Conservation (phyloP, 2,888 invertebrate genomes). For the Zygothrica quintamaculata region DNA sequence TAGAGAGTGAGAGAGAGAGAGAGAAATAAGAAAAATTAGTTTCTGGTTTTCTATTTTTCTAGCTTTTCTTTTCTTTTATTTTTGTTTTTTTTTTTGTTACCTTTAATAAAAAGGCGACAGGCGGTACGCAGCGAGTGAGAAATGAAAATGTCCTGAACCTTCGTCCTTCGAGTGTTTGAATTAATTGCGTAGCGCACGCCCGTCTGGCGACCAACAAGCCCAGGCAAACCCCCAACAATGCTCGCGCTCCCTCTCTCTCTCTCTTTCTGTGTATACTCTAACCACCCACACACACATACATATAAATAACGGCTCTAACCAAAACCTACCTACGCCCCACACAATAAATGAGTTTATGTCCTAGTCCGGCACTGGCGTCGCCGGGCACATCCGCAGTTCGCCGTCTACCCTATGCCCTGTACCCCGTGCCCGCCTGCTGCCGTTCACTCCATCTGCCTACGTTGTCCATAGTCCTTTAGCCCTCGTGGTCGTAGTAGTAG, state of each 20-base stretch:
- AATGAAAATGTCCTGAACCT: conserved; percentile 60
- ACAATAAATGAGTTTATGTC: conserved; percentile 77
- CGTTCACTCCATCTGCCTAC: conserved; percentile 1
- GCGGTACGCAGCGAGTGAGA: conserved; percentile 8
- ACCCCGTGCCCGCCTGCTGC: conserved; percentile 12
- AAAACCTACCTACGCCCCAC: conserved; percentile 56
- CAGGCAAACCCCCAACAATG: not conserved
- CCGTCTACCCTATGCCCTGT: conserved; percentile 19
- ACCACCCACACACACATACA: not conserved
- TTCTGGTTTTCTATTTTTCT: no score
- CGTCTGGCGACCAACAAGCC: conserved; percentile 65
- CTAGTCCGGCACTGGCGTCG: conserved; percentile 67
- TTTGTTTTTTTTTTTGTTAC: conserved; percentile 22
- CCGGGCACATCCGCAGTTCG: conserved; percentile 47
- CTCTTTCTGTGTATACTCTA: no score
- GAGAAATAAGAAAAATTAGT: no score
- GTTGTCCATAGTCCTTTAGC: conserved; percentile 6
- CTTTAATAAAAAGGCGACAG: conserved; percentile 48
- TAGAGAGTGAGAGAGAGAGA: no score
- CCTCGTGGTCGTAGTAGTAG: conserved; percentile 5
- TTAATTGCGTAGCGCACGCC: conserved; percentile 76
- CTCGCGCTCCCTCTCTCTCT: not conserved
- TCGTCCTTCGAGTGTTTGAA: conserved; percentile 77
- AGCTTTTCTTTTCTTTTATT: no score
- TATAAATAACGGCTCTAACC: not conserved